These are phyloP conservation scores for Dynastes hyllus DNA, from an alignment of 2,888 invertebrate genomes.

Conservation along the genomic window DNA sequence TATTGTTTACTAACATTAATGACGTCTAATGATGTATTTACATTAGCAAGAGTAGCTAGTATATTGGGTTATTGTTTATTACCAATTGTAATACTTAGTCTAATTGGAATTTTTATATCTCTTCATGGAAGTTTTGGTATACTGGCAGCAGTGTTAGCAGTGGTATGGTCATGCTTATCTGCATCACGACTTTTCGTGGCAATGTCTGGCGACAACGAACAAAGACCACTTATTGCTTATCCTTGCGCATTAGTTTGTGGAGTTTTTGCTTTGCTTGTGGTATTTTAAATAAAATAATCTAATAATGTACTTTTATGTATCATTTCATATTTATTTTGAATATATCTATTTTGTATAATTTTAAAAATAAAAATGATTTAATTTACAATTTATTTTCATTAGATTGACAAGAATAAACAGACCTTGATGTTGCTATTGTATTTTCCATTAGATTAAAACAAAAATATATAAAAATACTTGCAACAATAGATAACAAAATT, in stretches of 20 bases:
- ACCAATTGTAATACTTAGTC: conserved; percentile 92
- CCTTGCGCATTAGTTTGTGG: conserved; percentile 95
- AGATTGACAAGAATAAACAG: conserved; percentile 30
- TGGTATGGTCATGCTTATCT: conserved; percentile 93
- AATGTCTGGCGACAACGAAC: conserved; percentile 90
- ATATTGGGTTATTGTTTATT: conserved; percentile 95
- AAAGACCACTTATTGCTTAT: conserved; percentile 90
- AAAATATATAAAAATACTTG: conserved; percentile 42
- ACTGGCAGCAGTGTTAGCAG: conserved; percentile 78
- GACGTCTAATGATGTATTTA: conserved; percentile 80
- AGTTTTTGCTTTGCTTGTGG: conserved; percentile 92
- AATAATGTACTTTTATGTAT: conserved; percentile 31
- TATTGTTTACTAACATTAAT: conserved; percentile 89
- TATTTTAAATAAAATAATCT: conserved; percentile 78
- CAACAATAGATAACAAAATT: conserved; percentile 48
- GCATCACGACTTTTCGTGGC: conserved; percentile 94
- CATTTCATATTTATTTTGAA: conserved; percentile 2
- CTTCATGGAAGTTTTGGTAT: conserved; percentile 84
- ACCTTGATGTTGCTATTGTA: conserved; percentile 20
- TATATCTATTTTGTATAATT: conserved; percentile 38
- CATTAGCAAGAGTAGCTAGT: conserved; percentile 86
- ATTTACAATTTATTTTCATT: conserved; percentile 26
- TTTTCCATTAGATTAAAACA: conserved; percentile 26
- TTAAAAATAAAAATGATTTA: conserved; percentile 19
- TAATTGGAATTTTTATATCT: conserved; percentile 83